phyloP scores from a whole-genome alignment of 2,888 invertebrate genomes.

The Agonum fuliginosum region DNA sequence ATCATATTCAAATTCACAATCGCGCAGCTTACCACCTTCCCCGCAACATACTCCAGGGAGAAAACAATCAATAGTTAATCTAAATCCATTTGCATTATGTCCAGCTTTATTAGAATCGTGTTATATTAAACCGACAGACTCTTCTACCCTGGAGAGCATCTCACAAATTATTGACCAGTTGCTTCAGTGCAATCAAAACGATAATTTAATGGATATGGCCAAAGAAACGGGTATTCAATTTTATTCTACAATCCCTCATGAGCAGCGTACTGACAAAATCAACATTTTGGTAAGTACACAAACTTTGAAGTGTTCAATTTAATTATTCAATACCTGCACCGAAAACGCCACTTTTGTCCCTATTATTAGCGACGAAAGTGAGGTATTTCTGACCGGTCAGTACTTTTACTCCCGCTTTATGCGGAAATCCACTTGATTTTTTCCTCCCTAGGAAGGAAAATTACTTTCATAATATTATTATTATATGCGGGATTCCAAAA shows the following conservation, averaged over 20 bases:
- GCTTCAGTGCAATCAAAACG: constrained; percentile 78
- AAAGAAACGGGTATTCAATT: constrained; percentile 91
- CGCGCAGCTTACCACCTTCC: constrained; percentile 84
- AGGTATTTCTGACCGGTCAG: too few relatives aligned
- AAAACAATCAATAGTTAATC: constrained; percentile 78
- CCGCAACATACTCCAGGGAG: constrained; percentile 84
- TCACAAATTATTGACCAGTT: constrained; percentile 75
- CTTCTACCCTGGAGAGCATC: constrained; percentile 73
- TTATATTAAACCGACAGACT: constrained; percentile 67
- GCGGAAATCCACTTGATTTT: too few relatives aligned
- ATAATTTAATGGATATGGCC: constrained; percentile 90
- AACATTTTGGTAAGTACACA: constrained; percentile 90
- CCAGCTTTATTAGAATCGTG: constrained; percentile 70
- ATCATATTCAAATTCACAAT: constrained; percentile 73
- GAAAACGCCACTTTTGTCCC: too few relatives aligned
- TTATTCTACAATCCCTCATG: constrained; percentile 81
- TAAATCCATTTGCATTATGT: constrained; percentile 78
- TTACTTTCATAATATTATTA: too few relatives aligned
- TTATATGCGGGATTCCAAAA: too few relatives aligned
- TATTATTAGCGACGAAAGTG: too few relatives aligned
- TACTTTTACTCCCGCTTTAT: too few relatives aligned
- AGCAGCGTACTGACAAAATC: constrained; percentile 84
- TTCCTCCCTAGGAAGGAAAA: too few relatives aligned
- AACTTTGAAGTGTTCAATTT: not conserved
- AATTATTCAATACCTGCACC: not conserved